Evolutionary conservation across 2,888 invertebrate genomes (phyloP).

Genomic region (Resseliella maxima): DNA sequence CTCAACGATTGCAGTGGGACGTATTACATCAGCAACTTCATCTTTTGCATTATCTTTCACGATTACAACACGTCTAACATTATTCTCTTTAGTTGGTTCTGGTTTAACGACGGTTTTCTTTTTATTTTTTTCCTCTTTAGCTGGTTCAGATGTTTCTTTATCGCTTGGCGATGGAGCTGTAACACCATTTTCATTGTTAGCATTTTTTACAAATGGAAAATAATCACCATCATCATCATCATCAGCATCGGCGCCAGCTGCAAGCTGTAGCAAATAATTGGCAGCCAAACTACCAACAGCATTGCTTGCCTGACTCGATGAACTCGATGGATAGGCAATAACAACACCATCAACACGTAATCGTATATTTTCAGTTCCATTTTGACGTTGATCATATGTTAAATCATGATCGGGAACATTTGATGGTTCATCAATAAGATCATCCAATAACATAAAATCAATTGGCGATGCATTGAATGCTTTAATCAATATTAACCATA

Average conservation of each 20-base stretch:
- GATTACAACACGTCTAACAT: background rate
- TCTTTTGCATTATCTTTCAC: background rate
- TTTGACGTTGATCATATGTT: conserved; percentile 80
- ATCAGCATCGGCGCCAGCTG: background rate
- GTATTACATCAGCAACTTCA: background rate
- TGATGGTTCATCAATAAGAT: background rate
- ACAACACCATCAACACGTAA: conserved; percentile 78
- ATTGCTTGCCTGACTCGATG: conserved; percentile 32
- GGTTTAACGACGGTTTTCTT: background rate
- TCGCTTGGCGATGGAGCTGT: background rate
- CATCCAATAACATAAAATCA: conserved; percentile 18
- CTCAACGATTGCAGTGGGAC: background rate
- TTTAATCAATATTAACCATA: background rate
- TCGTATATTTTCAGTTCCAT: conserved; percentile 80
- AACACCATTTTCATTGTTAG: background rate
- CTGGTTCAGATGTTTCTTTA: conserved; percentile 2
- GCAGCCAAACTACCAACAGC: background rate
- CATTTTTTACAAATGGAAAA: conserved; percentile 7
- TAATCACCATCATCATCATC: conserved; percentile 46
- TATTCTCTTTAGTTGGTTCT: background rate
- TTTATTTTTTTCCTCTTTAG: conserved; percentile 12
- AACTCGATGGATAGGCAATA: conserved; percentile 67
- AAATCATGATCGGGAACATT: conserved; percentile 62
- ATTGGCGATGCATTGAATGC: conserved; percentile 10
- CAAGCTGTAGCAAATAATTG: conserved; percentile 46